Base-by-base conservation (phyloP, 2,113 vertebrate genomes). In the Gnathonemus echidnorhynchus region DNA sequence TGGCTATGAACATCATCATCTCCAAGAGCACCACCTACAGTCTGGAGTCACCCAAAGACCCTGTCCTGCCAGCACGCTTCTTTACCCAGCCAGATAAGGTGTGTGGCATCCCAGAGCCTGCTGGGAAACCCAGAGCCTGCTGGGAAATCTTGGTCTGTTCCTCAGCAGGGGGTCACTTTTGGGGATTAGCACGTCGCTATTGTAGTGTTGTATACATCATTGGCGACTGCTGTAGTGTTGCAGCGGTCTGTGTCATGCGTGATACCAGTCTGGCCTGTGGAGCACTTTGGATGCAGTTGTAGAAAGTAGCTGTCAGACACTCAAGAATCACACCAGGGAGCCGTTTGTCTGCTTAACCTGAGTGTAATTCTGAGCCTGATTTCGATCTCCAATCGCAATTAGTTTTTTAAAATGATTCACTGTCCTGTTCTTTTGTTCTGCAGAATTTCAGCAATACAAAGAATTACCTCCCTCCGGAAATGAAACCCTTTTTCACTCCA, bases 61-160 rank as follows among this genome's bases (percentile, higher is more conserved):
- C 98, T 0, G 98, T 99, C 53, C 95, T 99, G 88, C 98, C 98
- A 49, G 96, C 98, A 24, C 95, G 97, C 90, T 99, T 96, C 92
- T 99, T 99, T 93, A 99, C 98, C 92, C 98, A 99, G 89, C 98
- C 98, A 27, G 98, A 99, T 93, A 99, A 99, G 97, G 98, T 99
- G 92, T 39, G 90, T 89, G 0, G 48, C 35, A 84, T 21, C 84
- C 9, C 85, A 87, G 5, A 9, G 56, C 10, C 88, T 21, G 10
- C 46, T 93, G 48, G 49, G 27, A 35, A 27, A 31, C 84, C 9
- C 85, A 87, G 5, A 9, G 56, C 10, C 88, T 19, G 10, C 46
- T 93, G 48, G 50, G 27, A 35, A 27, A 35, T 39, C 39, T 27
- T 27, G 31, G 31, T 39, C 11, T 39, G 70, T 17, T 24, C 35